Evolutionary conservation across 1,140 invertebrate genomes (phyloP).

Genomic region (Telenomus remus): DNA sequence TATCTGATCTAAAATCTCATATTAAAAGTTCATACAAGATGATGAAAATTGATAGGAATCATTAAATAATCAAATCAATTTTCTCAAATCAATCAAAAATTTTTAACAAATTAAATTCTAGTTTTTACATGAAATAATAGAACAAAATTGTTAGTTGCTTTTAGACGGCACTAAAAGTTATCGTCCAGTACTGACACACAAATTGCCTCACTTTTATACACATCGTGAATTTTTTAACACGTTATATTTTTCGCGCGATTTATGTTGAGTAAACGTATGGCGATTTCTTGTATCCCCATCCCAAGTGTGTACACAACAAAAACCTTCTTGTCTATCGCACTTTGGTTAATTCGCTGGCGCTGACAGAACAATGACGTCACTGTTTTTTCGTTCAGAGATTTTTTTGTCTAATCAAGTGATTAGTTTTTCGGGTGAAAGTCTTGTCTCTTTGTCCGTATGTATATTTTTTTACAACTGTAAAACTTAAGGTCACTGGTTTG

Average conservation of each 20-base stretch:
- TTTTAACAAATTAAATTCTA: too few species aligned
- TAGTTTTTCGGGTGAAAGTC: constrained; percentile 1
- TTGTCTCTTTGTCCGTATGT: not conserved
- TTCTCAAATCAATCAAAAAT: too few species aligned
- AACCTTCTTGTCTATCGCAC: constrained; percentile 53
- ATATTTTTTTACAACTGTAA: not conserved
- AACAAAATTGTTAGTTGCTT: not conserved
- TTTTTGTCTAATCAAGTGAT: constrained; percentile 25
- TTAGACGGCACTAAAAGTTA: constrained; percentile 24
- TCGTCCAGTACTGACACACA: constrained; percentile 34
- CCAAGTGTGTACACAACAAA: constrained; percentile 45
- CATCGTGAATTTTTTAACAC: constrained; percentile 51
- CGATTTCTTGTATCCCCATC: constrained; percentile 26
- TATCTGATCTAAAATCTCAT: too few species aligned
- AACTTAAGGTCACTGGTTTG: too few species aligned
- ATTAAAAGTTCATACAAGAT: too few species aligned
- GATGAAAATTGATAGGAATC: too few species aligned
- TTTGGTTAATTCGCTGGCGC: constrained; percentile 29
- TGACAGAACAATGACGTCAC: constrained; percentile 53
- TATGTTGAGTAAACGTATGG: constrained; percentile 43
- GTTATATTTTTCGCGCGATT: constrained; percentile 43
- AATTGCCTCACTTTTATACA: constrained; percentile 54
- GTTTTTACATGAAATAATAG: too few species aligned
- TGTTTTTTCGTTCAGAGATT: not conserved
- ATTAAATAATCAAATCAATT: too few species aligned